Evolutionary conservation across 2,888 invertebrate genomes (phyloP).

Genomic region (Nysson spinosus): DNA sequence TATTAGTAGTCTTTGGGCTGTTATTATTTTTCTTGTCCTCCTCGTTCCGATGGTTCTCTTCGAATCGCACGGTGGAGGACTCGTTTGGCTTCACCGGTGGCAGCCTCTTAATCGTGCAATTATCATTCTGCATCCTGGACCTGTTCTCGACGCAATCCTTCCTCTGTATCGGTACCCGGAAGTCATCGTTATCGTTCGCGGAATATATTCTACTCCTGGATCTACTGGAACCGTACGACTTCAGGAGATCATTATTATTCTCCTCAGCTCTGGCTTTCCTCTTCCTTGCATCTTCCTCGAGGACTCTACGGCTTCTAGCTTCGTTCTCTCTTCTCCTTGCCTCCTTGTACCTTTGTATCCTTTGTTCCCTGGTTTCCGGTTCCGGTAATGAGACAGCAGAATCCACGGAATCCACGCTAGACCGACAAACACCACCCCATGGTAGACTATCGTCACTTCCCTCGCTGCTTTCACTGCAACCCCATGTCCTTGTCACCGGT

Average conservation of each 20-base stretch:
- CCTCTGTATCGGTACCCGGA: slow-evolving; percentile 13
- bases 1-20: slow-evolving; percentile 39
- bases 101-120: slow-evolving; percentile 45
- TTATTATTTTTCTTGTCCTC: slow-evolving; percentile 60
- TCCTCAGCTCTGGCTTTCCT: slow-evolving; percentile 64
- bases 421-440: slow-evolving; percentile 65
- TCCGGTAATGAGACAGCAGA: slow-evolving; percentile 58
- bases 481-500: slow-evolving; percentile 67
- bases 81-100: slow-evolving; percentile 55
- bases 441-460: slow-evolving; percentile 75
- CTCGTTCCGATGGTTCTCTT: slow-evolving; percentile 55
- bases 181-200: slow-evolving; percentile 46
- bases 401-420: slow-evolving; percentile 70
- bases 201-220: slow-evolving; percentile 42
- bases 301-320: slow-evolving; percentile 68
- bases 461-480: slow-evolving; percentile 75
- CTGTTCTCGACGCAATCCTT: slow-evolving; percentile 28
- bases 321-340: slow-evolving; percentile 73
- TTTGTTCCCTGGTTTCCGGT: slow-evolving; percentile 70
- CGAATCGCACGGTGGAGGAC: slow-evolving; percentile 48
- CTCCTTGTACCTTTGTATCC: slow-evolving; percentile 74
- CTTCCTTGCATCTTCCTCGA: slow-evolving; percentile 71
- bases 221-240: slow-evolving; percentile 33
- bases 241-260: slow-evolving; percentile 62
- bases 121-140: slow-evolving; percentile 25